These are phyloP conservation scores for Pygoscelis antarcticus DNA, from an alignment of 2,113 vertebrate species.

Conservation along the genomic window DNA sequence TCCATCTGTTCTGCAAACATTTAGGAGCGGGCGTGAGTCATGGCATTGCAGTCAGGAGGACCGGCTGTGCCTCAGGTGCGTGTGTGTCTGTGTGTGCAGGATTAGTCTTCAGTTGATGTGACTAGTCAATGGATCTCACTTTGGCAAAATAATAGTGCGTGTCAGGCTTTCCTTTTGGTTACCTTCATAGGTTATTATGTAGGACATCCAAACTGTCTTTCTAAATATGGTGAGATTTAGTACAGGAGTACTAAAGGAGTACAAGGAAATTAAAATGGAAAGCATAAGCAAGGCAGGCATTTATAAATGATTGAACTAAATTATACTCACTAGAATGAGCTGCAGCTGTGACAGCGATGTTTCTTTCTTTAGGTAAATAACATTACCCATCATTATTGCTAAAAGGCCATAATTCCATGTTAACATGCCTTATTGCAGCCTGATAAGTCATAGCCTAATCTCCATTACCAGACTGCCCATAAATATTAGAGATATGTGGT, in stretches of 20 bases:
- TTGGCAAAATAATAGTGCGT: neutral
- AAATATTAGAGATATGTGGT: conserved; percentile 17
- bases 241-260: neutral
- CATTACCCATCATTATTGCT: conserved; percentile 47
- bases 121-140: neutral
- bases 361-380: conserved; percentile 65
- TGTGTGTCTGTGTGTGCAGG: neutral
- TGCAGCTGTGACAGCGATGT: conserved; percentile 31
- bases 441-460: conserved; percentile 43
- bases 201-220: neutral
- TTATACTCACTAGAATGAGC: conserved; percentile 24
- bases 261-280: conserved; percentile 54
- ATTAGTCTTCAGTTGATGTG: neutral
- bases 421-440: conserved; percentile 34
- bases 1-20: neutral
- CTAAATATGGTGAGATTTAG: conserved; percentile 21
- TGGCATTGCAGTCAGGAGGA: accelerated
- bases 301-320: conserved; percentile 65
- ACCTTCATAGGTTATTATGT: neutral
- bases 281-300: conserved; percentile 38
- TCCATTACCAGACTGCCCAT: conserved; percentile 29
- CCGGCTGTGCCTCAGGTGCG: neutral
- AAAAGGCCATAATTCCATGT: conserved; percentile 46
- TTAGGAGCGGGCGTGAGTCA: neutral
- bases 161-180: neutral